These are phyloP conservation scores for Streptopelia turtur DNA, from an alignment of 2,797 vertebrate species.

Conservation along the genomic window DNA sequence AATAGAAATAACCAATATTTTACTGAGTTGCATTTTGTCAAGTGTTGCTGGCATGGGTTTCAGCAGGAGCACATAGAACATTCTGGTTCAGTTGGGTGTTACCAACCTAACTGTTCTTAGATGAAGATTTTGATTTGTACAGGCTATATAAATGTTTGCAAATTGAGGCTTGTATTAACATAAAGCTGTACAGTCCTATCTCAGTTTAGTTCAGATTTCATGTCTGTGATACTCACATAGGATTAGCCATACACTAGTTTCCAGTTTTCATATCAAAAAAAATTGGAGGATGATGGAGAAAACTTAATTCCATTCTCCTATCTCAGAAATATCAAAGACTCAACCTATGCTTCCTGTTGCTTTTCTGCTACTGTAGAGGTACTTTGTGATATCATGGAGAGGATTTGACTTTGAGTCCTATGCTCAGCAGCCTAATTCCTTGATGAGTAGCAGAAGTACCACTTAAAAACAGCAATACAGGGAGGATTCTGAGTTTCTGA, in stretches of 20 bases:
- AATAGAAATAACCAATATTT: neutral
- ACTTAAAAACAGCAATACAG: neutral
- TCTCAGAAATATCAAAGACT: neutral
- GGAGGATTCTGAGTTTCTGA: neutral
- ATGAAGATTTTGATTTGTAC: neutral
- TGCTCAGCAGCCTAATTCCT: neutral
- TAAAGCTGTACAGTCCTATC: neutral
- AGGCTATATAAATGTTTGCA: neutral
- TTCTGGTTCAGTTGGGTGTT: neutral
- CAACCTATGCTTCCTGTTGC: neutral
- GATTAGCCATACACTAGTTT: neutral
- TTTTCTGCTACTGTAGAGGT: neutral
- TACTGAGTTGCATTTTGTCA: neutral
- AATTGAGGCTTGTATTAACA: neutral
- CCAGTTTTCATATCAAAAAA: neutral
- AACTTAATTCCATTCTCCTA: neutral
- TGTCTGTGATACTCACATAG: neutral
- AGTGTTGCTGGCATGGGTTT: neutral
- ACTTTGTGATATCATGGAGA: neutral
- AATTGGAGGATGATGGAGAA: neutral
- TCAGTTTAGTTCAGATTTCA: neutral
- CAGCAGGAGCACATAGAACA: neutral
- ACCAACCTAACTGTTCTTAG: neutral
- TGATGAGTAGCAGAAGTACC: neutral
- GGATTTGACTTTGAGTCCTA: neutral